A percentile compares a stretch with the other conserved stretches of the same genome.
phyloP scores from a whole-genome alignment of 2,888 invertebrate species.

The Philereme vetulata region DNA sequence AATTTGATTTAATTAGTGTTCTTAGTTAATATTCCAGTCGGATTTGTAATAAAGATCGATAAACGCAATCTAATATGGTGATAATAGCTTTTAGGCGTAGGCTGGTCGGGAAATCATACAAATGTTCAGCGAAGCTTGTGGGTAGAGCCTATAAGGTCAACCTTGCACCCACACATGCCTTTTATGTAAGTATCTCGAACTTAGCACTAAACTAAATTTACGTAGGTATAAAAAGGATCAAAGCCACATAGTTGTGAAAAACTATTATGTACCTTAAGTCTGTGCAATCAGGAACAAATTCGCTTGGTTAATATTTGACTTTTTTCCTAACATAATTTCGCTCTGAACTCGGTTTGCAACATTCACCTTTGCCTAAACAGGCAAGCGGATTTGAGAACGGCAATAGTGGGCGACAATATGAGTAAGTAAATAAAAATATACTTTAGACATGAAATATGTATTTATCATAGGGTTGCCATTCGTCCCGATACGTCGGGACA shows the following conservation, averaged over 20 bases:
- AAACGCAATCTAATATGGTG: constrained; percentile 52
- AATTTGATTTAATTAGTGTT: too few species aligned
- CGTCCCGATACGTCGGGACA: too few species aligned
- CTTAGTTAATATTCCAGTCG: not conserved
- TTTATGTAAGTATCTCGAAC: constrained; percentile 69
- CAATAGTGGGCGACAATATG: constrained; percentile 68
- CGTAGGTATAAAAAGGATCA: constrained; percentile 35
- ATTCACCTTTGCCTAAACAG: constrained; percentile 83
- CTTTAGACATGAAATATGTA: not conserved
- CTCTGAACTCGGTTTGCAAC: constrained; percentile 66
- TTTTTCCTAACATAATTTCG: constrained; percentile 44
- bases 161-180: constrained; percentile 82
- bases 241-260: constrained; percentile 36
- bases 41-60: not conserved
- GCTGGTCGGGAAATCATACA: constrained; percentile 75
- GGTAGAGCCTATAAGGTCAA: constrained; percentile 80
- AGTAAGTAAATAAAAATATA: constrained; percentile 55
- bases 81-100: constrained; percentile 69
- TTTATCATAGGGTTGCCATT: too few species aligned
- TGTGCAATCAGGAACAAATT: constrained; percentile 29
- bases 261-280: constrained; percentile 40
- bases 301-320: constrained; percentile 4
- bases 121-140: constrained; percentile 74
- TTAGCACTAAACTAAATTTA: constrained; percentile 58
- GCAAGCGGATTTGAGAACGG: constrained; percentile 81